Base-by-base conservation (phyloP, 1,140 invertebrate genomes). In the Nymphalis io region DNA sequence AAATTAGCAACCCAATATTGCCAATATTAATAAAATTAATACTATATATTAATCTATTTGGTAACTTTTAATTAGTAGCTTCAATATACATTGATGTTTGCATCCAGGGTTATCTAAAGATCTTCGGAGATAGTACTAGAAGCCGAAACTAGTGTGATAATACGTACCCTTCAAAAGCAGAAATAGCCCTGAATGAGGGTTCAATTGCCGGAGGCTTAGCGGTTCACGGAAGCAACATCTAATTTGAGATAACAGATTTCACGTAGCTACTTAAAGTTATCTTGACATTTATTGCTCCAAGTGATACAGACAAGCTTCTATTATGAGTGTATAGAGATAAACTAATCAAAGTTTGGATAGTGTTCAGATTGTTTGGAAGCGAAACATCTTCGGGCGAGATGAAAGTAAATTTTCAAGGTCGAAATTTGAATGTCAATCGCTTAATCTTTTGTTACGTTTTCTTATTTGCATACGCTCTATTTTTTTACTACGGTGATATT, bases 211-310 rank as follows among this genome's bases (percentile, higher is more conserved):
- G 53, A 12, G 68, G 60, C 68, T 42, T 40, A 18, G 53, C 40
- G 51, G 68, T 59, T 63, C 61, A 55, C 38, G 53, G 60, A 58
- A 70, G 42, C 53, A 57, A 55, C 60, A 51, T 62, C 61, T 70
- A 57, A 70, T 70, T 70, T 70, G 15, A 70, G 68, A 70, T 70
- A 70, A 63, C 60, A 63, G 53, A 69, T 53, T 62, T 69, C 46
- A 63, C 68, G 60, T 55, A 70, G 60, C 60, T 39, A 27, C 42
- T 48, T 69, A 23, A 69, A 63, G 53, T 44, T 69, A 70, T 70
- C 68, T 59, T 70, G 60, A 55, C 53, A 70, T 63, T 63, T 27
- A 62, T 23, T 63, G 53, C 68, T 46, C 42, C 51, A 60, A 40
- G 42, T 62, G 48, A 62, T 68, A 40, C 15, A 21, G 38, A 27